Conservation (phyloP, 2,888 invertebrate genomes). For the Ectropis crepuscularia region DNA sequence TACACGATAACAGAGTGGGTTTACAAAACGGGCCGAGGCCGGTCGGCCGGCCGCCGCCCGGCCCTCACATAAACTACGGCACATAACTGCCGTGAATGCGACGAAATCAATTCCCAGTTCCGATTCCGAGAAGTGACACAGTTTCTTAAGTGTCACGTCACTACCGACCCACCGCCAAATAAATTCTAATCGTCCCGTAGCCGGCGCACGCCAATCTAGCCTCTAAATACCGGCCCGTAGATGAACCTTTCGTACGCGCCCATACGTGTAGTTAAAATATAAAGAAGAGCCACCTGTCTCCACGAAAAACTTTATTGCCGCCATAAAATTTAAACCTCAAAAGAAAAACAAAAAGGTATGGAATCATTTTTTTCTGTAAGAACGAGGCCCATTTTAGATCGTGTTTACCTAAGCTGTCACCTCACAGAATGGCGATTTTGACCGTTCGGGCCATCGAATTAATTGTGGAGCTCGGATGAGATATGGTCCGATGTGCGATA, state of each 20-base stretch:
- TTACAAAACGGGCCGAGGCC: slow-evolving; percentile 64
- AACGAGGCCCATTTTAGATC: slow-evolving; percentile 77
- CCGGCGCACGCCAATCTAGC: slow-evolving; percentile 70
- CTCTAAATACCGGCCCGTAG: slow-evolving; percentile 68
- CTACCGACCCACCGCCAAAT: slow-evolving; percentile 81
- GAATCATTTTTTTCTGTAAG: slow-evolving; percentile 73
- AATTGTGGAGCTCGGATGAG: slow-evolving; percentile 78
- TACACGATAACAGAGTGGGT: slow-evolving; percentile 72
- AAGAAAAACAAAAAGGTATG: slow-evolving; percentile 77
- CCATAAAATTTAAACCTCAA: slow-evolving; percentile 83
- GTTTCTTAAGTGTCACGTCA: slow-evolving; percentile 84
- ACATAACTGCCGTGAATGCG: slow-evolving; percentile 81
- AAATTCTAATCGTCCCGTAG: slow-evolving; percentile 74
- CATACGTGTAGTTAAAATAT: slow-evolving; percentile 74
- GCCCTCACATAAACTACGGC: slow-evolving; percentile 72
- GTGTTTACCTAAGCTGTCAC: slow-evolving; percentile 85
- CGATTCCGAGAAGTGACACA: slow-evolving; percentile 84
- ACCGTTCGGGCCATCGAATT: slow-evolving; percentile 77
- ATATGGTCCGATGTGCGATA: slow-evolving; percentile 79
- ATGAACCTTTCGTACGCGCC: slow-evolving; percentile 62
- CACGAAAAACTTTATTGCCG: slow-evolving; percentile 83
- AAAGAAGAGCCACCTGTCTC: slow-evolving; percentile 84
- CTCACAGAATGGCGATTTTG: slow-evolving; percentile 83
- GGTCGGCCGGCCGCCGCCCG: slow-evolving; percentile 43
- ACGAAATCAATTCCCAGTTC: slow-evolving; percentile 82